Percentiles rank a stretch among this genome's conserved stretches.
Conservation (phyloP, 2,797 vertebrate genomes). For the Ibycter americanus region DNA sequence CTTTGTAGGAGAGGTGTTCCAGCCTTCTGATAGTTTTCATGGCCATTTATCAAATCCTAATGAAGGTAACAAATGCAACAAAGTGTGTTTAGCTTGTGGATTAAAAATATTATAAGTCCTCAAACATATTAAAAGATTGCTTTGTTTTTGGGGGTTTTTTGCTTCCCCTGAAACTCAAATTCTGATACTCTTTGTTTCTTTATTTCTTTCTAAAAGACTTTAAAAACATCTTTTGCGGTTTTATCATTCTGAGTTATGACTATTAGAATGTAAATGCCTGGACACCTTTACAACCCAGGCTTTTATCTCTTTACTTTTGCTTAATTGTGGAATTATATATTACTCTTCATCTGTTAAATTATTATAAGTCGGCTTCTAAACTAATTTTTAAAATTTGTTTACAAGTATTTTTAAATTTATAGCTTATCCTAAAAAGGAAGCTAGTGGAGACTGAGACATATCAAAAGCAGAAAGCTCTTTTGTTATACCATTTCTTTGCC, state of each 20-base stretch:
- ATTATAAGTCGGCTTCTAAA: background rate
- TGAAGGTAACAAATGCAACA: background rate
- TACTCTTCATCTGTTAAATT: background rate
- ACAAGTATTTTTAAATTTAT: background rate
- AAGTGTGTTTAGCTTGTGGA: background rate
- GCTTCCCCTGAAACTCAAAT: fast-evolving
- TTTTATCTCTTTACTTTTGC: background rate
- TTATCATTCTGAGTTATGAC: background rate
- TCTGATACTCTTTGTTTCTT: background rate
- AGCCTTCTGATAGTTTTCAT: background rate
- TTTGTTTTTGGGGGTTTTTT: background rate
- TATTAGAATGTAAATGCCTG: background rate
- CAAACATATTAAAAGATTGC: background rate
- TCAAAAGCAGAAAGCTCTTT: background rate
- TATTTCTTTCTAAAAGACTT: background rate
- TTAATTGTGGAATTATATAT: background rate
- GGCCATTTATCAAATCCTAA: background rate
- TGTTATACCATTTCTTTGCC: background rate
- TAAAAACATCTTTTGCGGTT: background rate
- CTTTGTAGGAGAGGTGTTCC: background rate
- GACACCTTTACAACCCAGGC: background rate
- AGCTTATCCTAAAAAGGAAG: background rate
- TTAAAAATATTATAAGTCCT: background rate
- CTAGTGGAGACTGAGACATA: background rate
- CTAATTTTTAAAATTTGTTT: background rate